Evolutionary conservation across 2,113 vertebrate genomes (phyloP).

Genomic region (Physeter macrocephalus): DNA sequence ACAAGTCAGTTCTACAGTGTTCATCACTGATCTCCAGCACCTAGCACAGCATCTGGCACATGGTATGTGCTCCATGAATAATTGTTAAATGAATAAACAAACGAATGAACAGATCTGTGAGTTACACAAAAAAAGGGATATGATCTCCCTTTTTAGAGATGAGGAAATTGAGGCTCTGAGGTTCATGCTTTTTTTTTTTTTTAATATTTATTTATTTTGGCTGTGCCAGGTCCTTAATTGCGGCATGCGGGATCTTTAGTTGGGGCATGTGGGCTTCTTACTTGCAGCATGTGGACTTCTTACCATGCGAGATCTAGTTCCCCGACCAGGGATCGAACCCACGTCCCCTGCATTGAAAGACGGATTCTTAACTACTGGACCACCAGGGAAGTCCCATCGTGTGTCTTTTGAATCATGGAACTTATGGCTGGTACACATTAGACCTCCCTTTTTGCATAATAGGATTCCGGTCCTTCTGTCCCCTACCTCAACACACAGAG

Average conservation of each 20-base stretch:
- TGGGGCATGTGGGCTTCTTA: background rate
- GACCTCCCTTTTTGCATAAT: background rate
- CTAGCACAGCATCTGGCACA: background rate
- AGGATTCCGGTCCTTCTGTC: background rate
- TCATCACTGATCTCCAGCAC: background rate
- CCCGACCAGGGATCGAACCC: background rate
- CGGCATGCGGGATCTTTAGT: too few relatives aligned
- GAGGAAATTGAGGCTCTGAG: background rate
- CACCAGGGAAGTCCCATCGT: background rate
- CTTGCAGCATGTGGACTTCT: too few relatives aligned
- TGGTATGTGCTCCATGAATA: background rate
- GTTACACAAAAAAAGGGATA: background rate
- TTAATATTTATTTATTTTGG: too few relatives aligned
- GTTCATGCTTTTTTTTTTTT: background rate
- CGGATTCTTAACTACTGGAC: background rate
- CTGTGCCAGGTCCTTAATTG: too few relatives aligned
- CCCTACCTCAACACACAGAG: background rate
- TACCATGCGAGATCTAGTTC: background rate
- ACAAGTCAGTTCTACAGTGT: background rate
- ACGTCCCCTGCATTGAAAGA: background rate
- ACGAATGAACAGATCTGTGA: background rate
- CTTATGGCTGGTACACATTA: background rate
- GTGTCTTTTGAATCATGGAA: conserved; percentile 14
- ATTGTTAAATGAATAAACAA: background rate
- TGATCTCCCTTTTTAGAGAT: background rate